These are phyloP conservation scores for Cancer borealis DNA, from an alignment of 2,888 invertebrate species.

Conservation along the genomic window DNA sequence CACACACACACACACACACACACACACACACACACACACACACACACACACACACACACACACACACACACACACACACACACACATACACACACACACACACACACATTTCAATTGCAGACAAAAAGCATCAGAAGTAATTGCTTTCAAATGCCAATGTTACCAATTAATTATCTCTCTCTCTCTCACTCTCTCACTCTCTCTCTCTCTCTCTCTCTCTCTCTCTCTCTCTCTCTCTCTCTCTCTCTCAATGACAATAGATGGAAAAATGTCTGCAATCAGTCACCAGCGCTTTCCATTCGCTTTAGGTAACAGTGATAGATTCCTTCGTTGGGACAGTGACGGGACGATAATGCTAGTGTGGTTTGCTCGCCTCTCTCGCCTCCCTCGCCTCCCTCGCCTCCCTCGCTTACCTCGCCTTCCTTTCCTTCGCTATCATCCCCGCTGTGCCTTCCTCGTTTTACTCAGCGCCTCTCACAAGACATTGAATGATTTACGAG, in stretches of 20 bases:
- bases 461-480: background rate
- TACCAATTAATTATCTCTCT: constrained; percentile 32
- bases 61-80: background rate
- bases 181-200: constrained; percentile 47
- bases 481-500: background rate
- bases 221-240: constrained; percentile 3
- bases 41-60: background rate
- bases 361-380: background rate
- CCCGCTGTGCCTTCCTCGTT: background rate
- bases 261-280: background rate
- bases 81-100: background rate
- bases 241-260: no score
- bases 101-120: background rate
- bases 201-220: constrained; percentile 28
- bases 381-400: background rate
- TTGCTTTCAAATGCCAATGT: no score
- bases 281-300: background rate
- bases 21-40: background rate
- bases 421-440: background rate
- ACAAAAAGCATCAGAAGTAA: background rate
- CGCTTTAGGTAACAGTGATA: background rate
- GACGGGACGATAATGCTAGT: background rate
- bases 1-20: background rate
- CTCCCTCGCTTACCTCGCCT: background rate
- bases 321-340: background rate